Evolutionary conservation across 1,140 invertebrate species (phyloP).

Genomic region (Trichonephila clavata): DNA sequence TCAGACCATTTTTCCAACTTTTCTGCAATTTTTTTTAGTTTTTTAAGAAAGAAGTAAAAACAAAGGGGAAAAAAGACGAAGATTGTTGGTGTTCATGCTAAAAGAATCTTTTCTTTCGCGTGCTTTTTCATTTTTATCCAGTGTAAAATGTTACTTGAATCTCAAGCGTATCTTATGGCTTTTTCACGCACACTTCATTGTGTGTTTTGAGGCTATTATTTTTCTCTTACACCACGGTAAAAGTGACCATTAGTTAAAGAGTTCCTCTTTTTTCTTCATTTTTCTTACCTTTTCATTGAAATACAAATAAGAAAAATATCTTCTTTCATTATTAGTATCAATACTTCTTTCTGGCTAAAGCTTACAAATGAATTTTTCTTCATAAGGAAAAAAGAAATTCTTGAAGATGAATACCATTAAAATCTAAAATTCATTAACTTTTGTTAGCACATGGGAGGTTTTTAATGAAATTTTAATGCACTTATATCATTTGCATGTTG

Average conservation of each 20-base stretch:
- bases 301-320: background rate
- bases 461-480: conserved; percentile 8
- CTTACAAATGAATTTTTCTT: background rate
- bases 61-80: background rate
- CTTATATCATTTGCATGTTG: background rate
- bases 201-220: conserved; percentile 72
- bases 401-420: background rate
- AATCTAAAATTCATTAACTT: background rate
- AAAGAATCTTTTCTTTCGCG: conserved; percentile 48
- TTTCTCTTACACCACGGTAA: conserved; percentile 33
- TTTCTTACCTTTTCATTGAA: conserved; percentile 23
- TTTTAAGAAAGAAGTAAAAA: background rate
- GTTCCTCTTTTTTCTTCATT: background rate
- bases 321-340: background rate
- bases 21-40: conserved; percentile 26
- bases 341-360: background rate
- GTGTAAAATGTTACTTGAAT: conserved; percentile 61
- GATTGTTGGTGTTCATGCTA: conserved; percentile 61
- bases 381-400: background rate
- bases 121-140: conserved; percentile 29
- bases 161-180: conserved; percentile 64
- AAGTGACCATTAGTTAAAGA: conserved; percentile 56
- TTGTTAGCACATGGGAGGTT: background rate
- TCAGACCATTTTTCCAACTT: conserved; percentile 46
- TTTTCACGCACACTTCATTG: conserved; percentile 68